Evolutionary conservation across 2,888 invertebrate species (phyloP).

Genomic region (Phortica magna): DNA sequence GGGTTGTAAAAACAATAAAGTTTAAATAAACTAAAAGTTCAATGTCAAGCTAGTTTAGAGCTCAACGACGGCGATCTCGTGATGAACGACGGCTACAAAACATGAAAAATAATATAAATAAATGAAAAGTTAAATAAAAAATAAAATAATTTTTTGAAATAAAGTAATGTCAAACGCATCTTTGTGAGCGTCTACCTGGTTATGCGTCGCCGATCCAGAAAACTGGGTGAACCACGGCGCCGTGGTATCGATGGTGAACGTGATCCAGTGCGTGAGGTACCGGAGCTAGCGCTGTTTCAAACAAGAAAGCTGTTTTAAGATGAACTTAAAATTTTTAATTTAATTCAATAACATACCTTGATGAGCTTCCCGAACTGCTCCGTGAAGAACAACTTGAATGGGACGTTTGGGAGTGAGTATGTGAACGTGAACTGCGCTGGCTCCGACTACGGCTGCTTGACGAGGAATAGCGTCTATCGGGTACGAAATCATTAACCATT

Average conservation of each 20-base stretch:
- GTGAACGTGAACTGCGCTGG: slow-evolving; percentile 72
- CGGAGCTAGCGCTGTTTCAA: slow-evolving; percentile 61
- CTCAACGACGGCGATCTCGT: slow-evolving; percentile 67
- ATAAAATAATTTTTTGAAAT: slow-evolving; percentile 38
- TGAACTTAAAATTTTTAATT: neutral
- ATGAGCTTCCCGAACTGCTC: slow-evolving; percentile 75
- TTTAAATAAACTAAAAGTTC: slow-evolving; percentile 40
- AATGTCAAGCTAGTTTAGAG: slow-evolving; percentile 56
- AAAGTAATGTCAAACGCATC: neutral
- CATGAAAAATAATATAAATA: slow-evolving; percentile 40
- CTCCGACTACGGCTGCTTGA: slow-evolving; percentile 72
- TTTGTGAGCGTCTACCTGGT: slow-evolving; percentile 86
- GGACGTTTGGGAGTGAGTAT: slow-evolving; percentile 74
- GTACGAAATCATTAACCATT: slow-evolving; percentile 29
- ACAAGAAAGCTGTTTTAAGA: neutral
- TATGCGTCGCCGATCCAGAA: slow-evolving; percentile 93
- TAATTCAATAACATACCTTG: slow-evolving; percentile 58
- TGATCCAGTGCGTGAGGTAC: slow-evolving; percentile 79
- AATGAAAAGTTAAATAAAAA: slow-evolving; percentile 41
- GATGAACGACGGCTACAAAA: slow-evolving; percentile 69
- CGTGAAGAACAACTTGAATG: slow-evolving; percentile 75
- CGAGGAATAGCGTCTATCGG: slow-evolving; percentile 69
- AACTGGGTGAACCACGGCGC: slow-evolving; percentile 95
- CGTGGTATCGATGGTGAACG: slow-evolving; percentile 94
- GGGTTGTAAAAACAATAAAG: slow-evolving; percentile 50